Conservation (phyloP, 2,797 vertebrate species). For the Micropoecilia bifurca region DNA sequence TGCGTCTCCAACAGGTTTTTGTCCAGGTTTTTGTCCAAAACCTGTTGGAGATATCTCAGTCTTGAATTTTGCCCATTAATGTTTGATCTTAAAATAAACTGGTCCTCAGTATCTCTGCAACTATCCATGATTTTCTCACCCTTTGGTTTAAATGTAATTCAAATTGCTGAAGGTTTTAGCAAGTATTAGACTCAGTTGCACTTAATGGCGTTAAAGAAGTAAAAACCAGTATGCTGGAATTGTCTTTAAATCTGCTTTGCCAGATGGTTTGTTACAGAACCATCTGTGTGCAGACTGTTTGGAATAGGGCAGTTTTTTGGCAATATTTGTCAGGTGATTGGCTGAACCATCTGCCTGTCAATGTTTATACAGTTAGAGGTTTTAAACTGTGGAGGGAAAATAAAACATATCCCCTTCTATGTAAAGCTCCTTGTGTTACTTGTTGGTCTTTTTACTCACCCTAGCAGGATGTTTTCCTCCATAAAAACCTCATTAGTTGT, state of each 20-base stretch:
- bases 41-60: neutral
- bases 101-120: neutral
- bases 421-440: neutral
- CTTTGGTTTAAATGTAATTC: neutral
- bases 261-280: constrained; percentile 6
- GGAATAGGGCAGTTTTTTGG: neutral
- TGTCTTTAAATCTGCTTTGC: neutral
- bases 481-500: neutral
- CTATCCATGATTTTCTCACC: neutral
- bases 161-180: neutral
- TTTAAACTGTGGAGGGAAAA: neutral
- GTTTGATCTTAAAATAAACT: neutral
- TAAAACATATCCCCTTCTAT: neutral
- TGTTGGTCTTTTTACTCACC: neutral
- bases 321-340: constrained; percentile 10
- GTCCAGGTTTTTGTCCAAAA: neutral
- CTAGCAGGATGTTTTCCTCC: neutral
- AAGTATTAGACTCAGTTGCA: neutral
- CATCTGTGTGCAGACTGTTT: neutral
- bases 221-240: neutral
- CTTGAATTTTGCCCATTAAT: neutral
- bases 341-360: constrained; percentile 7
- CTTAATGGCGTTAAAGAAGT: neutral
- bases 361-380: neutral
- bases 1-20: too few relatives aligned